A percentile compares a stretch with the other conserved stretches of the same genome.
These are phyloP conservation scores for Halisarca cf. caerulea DNA, from an alignment of 37 sponge, comb jelly and placozoan species.

Conservation along the genomic window DNA sequence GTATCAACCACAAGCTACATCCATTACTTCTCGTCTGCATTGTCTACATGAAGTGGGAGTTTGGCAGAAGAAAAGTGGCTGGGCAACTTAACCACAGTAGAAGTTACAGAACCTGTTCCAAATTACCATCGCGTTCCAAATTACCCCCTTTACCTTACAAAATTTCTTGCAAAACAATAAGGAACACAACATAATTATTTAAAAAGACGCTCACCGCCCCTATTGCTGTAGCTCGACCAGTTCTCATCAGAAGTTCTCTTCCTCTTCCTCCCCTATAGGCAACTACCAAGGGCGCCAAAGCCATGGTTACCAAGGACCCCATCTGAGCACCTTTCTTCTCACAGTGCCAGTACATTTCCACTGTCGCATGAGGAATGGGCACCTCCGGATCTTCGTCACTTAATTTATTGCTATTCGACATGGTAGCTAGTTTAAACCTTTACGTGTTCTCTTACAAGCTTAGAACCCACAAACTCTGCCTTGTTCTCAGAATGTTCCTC, in stretches of 20 bases:
- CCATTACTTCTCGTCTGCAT: too few relatives aligned
- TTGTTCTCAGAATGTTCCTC: neutral
- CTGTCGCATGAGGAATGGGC: slow-evolving; percentile 21
- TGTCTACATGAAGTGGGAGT: too few relatives aligned
- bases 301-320: slow-evolving; percentile 5
- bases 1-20: too few relatives aligned
- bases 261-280: slow-evolving; percentile 5
- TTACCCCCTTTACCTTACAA: too few relatives aligned
- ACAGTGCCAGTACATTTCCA: slow-evolving; percentile 14
- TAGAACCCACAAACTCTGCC: neutral
- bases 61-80: too few relatives aligned
- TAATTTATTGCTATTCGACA: neutral
- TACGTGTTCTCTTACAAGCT: too few relatives aligned
- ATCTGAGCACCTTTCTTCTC: slow-evolving; percentile 10
- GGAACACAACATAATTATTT: too few relatives aligned
- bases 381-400: neutral
- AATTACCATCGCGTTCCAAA: too few relatives aligned
- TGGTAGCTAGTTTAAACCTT: too few relatives aligned
- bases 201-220: neutral
- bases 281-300: neutral
- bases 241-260: neutral
- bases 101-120: too few relatives aligned
- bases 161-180: too few relatives aligned
- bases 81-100: too few relatives aligned
- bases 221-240: slow-evolving; percentile 7